Evolutionary conservation across 1,140 invertebrate species (phyloP).

Genomic region (Stenopsyche tienmushanensis): DNA sequence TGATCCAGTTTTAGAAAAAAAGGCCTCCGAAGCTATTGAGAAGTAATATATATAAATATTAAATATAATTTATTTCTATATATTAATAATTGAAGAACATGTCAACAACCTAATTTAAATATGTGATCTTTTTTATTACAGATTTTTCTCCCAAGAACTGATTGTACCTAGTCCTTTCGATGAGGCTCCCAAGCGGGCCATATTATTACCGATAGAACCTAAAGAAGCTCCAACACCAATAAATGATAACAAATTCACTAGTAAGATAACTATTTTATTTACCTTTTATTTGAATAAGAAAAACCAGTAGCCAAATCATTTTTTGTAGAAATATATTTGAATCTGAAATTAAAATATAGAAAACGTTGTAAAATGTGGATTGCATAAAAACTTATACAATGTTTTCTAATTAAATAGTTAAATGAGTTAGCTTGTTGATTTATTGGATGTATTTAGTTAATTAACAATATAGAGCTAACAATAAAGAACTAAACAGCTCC

Average conservation of each 20-base stretch:
- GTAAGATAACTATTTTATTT: slow-evolving; percentile 31
- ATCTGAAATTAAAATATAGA: no score
- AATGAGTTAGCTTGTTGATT: no score
- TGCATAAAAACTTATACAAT: no score
- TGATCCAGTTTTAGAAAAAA: slow-evolving; percentile 52
- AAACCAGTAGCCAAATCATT: background rate
- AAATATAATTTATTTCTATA: background rate
- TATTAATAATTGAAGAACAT: background rate
- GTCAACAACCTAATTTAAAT: background rate
- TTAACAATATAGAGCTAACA: no score
- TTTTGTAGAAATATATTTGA: background rate
- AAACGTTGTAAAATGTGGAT: no score
- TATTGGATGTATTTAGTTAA: no score
- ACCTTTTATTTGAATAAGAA: slow-evolving; percentile 22
- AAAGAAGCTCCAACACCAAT: background rate
- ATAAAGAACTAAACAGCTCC: no score
- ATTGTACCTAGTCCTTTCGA: slow-evolving; percentile 54
- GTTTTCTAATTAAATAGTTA: no score
- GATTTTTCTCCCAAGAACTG: slow-evolving; percentile 54
- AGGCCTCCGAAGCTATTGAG: slow-evolving; percentile 53
- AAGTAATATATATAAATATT: slow-evolving; percentile 43
- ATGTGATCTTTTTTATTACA: slow-evolving; percentile 31
- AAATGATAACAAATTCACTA: slow-evolving; percentile 23
- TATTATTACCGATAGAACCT: background rate
- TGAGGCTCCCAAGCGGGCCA: slow-evolving; percentile 49